A percentile compares a stretch with the other conserved stretches of the same genome.
These are phyloP conservation scores for Andrena chrysosceles DNA, from an alignment of 2,888 invertebrate genomes.

Conservation along the genomic window DNA sequence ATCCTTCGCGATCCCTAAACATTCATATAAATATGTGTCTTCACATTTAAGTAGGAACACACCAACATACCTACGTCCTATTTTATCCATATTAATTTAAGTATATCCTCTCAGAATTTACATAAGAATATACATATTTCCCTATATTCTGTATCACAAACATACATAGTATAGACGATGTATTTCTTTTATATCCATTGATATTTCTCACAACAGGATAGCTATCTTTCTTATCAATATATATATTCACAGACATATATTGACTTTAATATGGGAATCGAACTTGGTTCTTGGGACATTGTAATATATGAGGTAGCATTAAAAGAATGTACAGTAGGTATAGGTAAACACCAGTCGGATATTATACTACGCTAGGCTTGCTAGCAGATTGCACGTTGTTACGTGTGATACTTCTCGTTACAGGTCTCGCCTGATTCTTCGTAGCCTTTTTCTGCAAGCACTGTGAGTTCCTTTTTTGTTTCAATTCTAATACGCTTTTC, in stretches of 20 bases:
- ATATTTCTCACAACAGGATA: neutral
- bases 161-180: neutral
- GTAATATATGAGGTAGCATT: conserved; percentile 7
- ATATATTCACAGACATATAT: neutral
- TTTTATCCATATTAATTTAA: neutral
- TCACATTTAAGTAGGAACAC: too few species aligned
- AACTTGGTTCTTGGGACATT: neutral
- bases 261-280: neutral
- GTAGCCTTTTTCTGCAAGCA: neutral
- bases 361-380: neutral
- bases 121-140: neutral
- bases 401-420: conserved; percentile 7
- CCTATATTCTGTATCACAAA: neutral
- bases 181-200: too few species aligned
- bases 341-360: neutral
- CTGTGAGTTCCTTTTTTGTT: neutral
- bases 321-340: neutral
- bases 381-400: neutral
- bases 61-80: too few species aligned
- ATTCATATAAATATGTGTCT: too few species aligned
- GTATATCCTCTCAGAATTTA: neutral
- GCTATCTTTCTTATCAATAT: neutral
- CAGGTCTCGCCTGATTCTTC: neutral
- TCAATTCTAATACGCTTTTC: neutral
- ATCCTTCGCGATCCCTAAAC: too few species aligned